phyloP scores from a whole-genome alignment of 2,888 invertebrate genomes.

The Cephus nigrinus region DNA sequence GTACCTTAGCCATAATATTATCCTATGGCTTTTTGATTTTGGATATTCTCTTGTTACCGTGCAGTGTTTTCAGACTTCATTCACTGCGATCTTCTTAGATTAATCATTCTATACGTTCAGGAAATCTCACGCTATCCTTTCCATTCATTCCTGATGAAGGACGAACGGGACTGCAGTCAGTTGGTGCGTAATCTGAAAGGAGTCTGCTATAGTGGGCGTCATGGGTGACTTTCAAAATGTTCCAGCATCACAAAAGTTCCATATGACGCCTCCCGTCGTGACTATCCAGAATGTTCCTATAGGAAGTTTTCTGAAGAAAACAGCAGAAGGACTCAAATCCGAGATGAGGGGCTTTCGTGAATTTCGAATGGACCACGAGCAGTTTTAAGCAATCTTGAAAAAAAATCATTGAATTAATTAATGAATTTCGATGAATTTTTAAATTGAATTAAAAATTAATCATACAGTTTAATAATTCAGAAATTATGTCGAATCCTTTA shows the following conservation, averaged over 20 bases:
- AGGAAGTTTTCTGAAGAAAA: not conserved
- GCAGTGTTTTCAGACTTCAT: not conserved
- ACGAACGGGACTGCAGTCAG: constrained; percentile 22
- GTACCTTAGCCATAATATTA: not conserved
- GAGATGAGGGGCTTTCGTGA: not conserved
- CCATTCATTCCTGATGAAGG: constrained; percentile 23
- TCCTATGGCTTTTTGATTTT: not conserved
- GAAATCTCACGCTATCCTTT: constrained; percentile 13
- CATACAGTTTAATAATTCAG: too few relatives aligned
- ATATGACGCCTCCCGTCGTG: constrained; percentile 12
- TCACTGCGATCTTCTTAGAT: constrained; percentile 12
- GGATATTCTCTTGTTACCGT: not conserved
- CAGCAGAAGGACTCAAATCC: not conserved
- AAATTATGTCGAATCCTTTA: too few relatives aligned
- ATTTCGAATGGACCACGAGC: not conserved
- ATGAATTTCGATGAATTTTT: too few relatives aligned
- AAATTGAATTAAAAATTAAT: too few relatives aligned
- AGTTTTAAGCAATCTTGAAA: not conserved
- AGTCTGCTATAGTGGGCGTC: constrained; percentile 5
- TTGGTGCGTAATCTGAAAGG: constrained; percentile 20
- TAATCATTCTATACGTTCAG: constrained; percentile 12
- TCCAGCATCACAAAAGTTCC: constrained; percentile 8
- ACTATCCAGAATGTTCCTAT: constrained; percentile 4
- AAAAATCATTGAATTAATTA: too few relatives aligned
- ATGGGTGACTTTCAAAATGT: constrained; percentile 9